A percentile compares a stretch with the other conserved stretches of the same genome.
phyloP scores from a whole-genome alignment of 2,113 vertebrate genomes.

The Acrocephalus arundinaceus region DNA sequence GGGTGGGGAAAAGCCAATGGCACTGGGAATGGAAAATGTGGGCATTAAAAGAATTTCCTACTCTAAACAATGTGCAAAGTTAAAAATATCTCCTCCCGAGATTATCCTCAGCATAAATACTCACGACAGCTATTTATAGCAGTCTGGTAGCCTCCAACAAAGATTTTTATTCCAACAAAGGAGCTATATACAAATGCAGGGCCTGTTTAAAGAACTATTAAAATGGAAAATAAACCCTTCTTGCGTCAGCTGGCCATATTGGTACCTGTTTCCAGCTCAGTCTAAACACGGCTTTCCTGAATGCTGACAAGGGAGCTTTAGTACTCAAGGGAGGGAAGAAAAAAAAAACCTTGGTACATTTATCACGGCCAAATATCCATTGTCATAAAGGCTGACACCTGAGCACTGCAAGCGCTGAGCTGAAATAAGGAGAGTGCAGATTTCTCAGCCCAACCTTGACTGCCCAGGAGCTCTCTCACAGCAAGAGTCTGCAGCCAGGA shows the following conservation, averaged over 20 bases:
- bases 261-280: constrained; percentile 18
- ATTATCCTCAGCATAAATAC: constrained; percentile 68
- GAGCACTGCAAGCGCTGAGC: background rate
- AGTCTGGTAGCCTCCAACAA: constrained; percentile 57
- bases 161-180: constrained; percentile 79
- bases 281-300: constrained; percentile 35
- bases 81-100: constrained; percentile 77
- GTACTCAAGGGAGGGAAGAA: background rate
- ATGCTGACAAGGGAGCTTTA: background rate
- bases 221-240: constrained; percentile 64
- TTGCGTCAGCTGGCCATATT: background rate
- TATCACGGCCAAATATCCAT: background rate
- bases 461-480: background rate
- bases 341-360: background rate
- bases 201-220: constrained; percentile 50
- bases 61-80: constrained; percentile 73
- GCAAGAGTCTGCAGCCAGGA: background rate
- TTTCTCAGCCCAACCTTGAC: background rate
- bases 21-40: constrained; percentile 71
- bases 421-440: background rate
- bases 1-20: constrained; percentile 10
- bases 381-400: background rate
- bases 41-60: constrained; percentile 76
- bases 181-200: constrained; percentile 57
- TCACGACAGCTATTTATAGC: constrained; percentile 72